phyloP scores from a whole-genome alignment of 2,113 vertebrate genomes.

The Neopipo cinnamomea region DNA sequence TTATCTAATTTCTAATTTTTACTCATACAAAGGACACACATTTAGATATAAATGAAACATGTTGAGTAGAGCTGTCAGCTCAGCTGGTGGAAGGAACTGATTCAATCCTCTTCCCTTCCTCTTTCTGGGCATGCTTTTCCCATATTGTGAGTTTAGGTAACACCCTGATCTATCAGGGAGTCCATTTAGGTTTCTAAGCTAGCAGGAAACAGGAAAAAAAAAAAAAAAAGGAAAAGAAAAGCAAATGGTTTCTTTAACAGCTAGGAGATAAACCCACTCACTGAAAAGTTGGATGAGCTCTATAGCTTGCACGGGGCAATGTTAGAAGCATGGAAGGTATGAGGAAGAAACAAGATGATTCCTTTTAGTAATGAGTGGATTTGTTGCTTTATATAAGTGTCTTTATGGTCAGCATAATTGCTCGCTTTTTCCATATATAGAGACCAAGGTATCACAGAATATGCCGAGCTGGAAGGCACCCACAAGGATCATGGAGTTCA shows the following conservation, averaged over 20 bases:
- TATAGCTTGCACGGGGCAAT: not conserved
- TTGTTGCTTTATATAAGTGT: not conserved
- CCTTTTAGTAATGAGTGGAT: not conserved
- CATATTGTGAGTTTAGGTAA: not conserved
- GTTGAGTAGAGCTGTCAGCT: not conserved
- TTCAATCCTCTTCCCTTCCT: not conserved
- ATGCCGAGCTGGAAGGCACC: not conserved
- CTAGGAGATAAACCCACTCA: not conserved
- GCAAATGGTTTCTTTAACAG: not conserved
- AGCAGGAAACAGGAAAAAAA: rapidly evolving
- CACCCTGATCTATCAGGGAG: not conserved
- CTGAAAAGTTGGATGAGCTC: not conserved
- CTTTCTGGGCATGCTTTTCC: not conserved
- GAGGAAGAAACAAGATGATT: not conserved
- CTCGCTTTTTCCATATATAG: not conserved
- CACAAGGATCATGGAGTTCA: not conserved
- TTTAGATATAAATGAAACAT: not conserved
- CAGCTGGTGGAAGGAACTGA: not conserved
- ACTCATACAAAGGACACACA: not conserved
- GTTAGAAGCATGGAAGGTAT: not conserved
- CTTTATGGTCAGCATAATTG: not conserved
- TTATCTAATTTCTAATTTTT: not conserved
- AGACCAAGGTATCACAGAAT: not conserved
- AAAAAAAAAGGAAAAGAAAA: not conserved
- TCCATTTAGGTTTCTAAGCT: not conserved